Evolutionary conservation across 2,888 invertebrate species (phyloP), one percentile per base, ranked within the genome.

Genomic region (Hydropsyche betteni): DNA sequence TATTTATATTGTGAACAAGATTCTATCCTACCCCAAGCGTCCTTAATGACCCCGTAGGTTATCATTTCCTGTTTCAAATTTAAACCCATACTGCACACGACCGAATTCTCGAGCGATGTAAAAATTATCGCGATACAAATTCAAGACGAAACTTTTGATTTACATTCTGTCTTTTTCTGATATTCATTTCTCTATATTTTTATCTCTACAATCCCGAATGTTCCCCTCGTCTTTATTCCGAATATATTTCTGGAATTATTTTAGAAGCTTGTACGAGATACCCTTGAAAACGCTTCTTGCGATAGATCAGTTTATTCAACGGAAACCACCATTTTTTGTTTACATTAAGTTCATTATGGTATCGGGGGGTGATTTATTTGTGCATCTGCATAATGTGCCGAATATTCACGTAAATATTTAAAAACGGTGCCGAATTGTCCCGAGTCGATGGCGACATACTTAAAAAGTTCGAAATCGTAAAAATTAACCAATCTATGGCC

Each of bases 21-120:
- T 44, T 36, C 44, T 44, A 58, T 44, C 33, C 70, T 53, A 70
- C 70, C 70, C 70, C 70, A 70, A 72, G 70, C 50, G 55, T 69
- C 51, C 69, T 69, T 70, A 76, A 76, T 84, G 85, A 86, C 86
- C 86, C 58, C 84, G 84, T 84, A 86, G 86, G 86, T 87, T 87
- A 87, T 87, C 86, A 87, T 86, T 85, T 87, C 87, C 87, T 87
- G 87, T 86, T 84, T 86, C 84, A 84, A 85, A 86, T 87, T 86
- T 84, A 86, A 85, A 85, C 77, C 58, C 36, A 68, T 12, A 64
- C 34, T 34, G 61, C 77, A 75, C 75, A 64, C 73, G 51, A 75
- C 69, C 10, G 2, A 72, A 72, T 72, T 72, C 72, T 72, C 38
- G 7, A 44, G 51, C 12, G 70, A 51, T 70, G 70, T 70, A 70